Evolutionary conservation across 2,888 invertebrate species (phyloP), one percentile per base, ranked within the genome.

Genomic region (Mesodorylaimus sp.): DNA sequence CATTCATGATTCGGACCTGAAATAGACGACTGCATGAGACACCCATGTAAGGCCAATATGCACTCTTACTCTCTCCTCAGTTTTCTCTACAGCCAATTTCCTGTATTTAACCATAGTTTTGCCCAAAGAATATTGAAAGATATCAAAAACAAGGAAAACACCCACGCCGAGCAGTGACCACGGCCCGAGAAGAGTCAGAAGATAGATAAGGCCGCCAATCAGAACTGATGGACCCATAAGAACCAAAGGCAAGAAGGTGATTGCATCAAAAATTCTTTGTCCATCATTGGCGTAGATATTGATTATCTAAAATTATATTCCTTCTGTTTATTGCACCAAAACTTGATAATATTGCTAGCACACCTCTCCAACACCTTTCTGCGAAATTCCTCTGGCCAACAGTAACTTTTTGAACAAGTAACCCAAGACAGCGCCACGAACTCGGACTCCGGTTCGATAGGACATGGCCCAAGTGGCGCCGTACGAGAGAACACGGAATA

Each of bases 1-100:
- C 77, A 47, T 71, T 73, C 64, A 77, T 74, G 52, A 73, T 64
- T 36, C 70, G 68, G 3, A 77, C 66, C 70, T 70, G 54, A 26
- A 58, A 47, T 23, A 19, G 3, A 46, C 5, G 7, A 10, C 36
- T 36, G 36, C 19, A 36, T 36, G 13, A 19, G 36, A 36, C 36
- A 36, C 36, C 10, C 16, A 36, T 36, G 36, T 36, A 36, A 36
- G n/a, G n/a, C n/a, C 36, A 36, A 19, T 36, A 36, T 36, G 36
- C 36, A 36, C 19, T 23, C 59, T 55, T 19, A 62, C 60, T 45
- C 64, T 51, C 24, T 57, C 53, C 45, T 64, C 64, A 1, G 64
- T 64, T 45, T 61, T 58, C 19, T 56, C 51, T 46, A 64, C 61
- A 3, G 64, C 64, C 19, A 45, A 36, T 38, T 57, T 57, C 45